Percentiles rank a stretch among this genome's conserved stretches.
phyloP scores from a whole-genome alignment of 2,888 invertebrate genomes.

The Gymnosoma rotundatum region DNA sequence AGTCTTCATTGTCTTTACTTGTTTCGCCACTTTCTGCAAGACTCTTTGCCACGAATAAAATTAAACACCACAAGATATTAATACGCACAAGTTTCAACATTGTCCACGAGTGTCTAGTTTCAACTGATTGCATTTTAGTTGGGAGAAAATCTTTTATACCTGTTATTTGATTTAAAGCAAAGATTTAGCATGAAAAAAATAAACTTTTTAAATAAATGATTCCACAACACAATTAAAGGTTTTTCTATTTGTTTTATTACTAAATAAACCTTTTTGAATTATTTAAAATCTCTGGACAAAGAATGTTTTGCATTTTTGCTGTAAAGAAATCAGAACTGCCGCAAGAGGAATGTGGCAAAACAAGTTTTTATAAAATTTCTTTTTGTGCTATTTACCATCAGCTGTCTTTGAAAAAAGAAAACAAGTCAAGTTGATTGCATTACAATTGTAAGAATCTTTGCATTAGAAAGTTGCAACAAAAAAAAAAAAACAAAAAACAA shows the following conservation, averaged over 20 bases:
- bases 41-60: conserved; percentile 37
- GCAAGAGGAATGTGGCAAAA: conserved; percentile 21
- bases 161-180: conserved; percentile 2
- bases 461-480: no score
- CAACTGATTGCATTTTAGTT: conserved; percentile 61
- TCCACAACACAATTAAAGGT: conserved; percentile 13
- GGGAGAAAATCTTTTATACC: conserved; percentile 67
- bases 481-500: no score
- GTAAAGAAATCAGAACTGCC: conserved; percentile 25
- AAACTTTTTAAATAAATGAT: conserved; percentile 61
- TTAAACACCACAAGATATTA: conserved; percentile 25
- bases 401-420: background rate
- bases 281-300: conserved; percentile 24
- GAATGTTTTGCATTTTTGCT: conserved; percentile 5
- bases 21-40: conserved; percentile 38
- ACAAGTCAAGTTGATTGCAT: background rate
- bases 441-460: background rate
- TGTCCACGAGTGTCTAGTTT: conserved; percentile 38
- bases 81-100: conserved; percentile 62
- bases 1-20: conserved; percentile 61
- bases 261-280: conserved; percentile 50
- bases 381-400: background rate
- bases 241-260: conserved; percentile 32
- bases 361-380: background rate
- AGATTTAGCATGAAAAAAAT: conserved; percentile 18